Conservation (phyloP, 2,797 vertebrate genomes). For the Sciurus carolinensis region DNA sequence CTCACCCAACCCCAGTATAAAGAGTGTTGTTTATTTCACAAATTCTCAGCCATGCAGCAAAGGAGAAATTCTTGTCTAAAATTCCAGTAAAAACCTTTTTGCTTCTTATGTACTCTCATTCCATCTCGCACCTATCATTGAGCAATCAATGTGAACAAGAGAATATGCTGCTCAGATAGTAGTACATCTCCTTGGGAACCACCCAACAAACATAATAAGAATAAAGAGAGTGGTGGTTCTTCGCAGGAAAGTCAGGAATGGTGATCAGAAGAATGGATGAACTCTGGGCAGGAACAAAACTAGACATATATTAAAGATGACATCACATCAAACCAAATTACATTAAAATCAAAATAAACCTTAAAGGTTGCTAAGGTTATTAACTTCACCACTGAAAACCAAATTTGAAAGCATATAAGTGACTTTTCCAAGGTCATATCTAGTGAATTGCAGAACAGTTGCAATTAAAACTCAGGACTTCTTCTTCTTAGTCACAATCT, state of each 20-base stretch:
- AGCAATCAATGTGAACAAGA: background rate
- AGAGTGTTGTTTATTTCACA: background rate
- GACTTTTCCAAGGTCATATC: background rate
- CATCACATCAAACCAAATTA: background rate
- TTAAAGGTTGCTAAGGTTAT: background rate
- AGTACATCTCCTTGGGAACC: background rate
- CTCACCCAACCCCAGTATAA: background rate
- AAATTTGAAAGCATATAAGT: background rate
- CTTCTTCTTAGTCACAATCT: background rate
- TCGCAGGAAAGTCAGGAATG: background rate
- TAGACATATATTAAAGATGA: background rate
- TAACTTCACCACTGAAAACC: background rate
- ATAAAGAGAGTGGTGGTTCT: background rate
- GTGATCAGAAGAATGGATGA: background rate
- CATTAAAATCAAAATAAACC: conserved; percentile 7
- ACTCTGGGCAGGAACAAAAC: background rate
- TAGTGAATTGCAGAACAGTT: background rate
- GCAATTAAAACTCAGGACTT: background rate
- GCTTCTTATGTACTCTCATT: background rate
- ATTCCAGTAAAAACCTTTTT: background rate
- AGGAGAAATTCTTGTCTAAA: background rate
- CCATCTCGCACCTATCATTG: background rate
- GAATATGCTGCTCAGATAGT: background rate
- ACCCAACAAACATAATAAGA: background rate
- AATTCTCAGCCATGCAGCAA: background rate